Evolutionary conservation across 1,140 invertebrate species (phyloP).

Genomic region (Heliothis virescens): DNA sequence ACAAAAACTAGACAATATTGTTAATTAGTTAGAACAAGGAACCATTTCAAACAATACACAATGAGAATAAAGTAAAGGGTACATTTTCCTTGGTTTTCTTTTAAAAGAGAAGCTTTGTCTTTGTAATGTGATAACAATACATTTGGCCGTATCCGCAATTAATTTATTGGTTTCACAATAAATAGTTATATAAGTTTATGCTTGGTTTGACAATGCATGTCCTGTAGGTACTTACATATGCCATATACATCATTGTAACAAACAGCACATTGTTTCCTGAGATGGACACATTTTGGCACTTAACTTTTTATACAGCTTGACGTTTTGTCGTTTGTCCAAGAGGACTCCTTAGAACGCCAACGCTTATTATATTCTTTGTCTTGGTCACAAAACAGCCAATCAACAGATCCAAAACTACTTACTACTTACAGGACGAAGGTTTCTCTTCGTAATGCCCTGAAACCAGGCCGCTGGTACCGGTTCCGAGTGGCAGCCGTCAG

Average conservation of each 20-base stretch:
- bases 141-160: background rate
- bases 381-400: too few relatives aligned
- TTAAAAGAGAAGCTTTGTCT: constrained; percentile 26
- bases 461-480: constrained; percentile 92
- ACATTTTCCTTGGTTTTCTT: constrained; percentile 27
- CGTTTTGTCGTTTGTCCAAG: too few relatives aligned
- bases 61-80: constrained; percentile 11
- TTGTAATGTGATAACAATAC: background rate
- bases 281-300: too few relatives aligned
- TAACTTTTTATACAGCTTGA: too few relatives aligned
- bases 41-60: constrained; percentile 35
- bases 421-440: constrained; percentile 86
- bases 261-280: too few relatives aligned
- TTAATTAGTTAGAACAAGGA: constrained; percentile 27
- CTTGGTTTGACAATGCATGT: background rate
- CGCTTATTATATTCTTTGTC: too few relatives aligned
- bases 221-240: too few relatives aligned
- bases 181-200: background rate
- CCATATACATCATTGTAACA: too few relatives aligned
- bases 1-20: constrained; percentile 38
- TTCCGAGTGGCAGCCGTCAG: constrained; percentile 91
- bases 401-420: too few relatives aligned
- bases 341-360: too few relatives aligned
- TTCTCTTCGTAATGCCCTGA: constrained; percentile 87
- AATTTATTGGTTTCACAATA: background rate